These are phyloP conservation scores for Caretta caretta DNA, from an alignment of 2,113 vertebrate species.

Conservation along the genomic window DNA sequence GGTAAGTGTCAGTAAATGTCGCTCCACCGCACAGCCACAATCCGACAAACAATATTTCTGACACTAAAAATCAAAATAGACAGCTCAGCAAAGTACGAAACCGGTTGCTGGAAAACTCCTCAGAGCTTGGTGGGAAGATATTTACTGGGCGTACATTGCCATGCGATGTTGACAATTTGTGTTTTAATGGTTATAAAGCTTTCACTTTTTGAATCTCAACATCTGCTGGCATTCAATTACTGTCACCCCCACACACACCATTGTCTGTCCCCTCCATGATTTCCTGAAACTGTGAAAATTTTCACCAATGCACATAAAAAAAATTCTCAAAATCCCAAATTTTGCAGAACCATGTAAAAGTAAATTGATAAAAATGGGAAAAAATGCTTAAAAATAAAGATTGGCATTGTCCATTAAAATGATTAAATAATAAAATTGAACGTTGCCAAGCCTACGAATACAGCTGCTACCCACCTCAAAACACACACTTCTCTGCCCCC, in stretches of 20 bases:
- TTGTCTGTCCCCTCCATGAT: neutral
- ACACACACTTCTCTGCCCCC: no score
- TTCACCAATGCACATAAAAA: neutral
- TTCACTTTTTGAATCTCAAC: neutral
- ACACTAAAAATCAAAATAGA: fast-evolving
- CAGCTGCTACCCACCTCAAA: neutral
- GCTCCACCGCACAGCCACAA: neutral
- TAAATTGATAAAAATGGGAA: neutral
- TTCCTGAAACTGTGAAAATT: neutral
- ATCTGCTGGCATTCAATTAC: neutral
- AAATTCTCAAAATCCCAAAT: neutral
- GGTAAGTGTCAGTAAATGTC: neutral
- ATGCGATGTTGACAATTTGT: neutral
- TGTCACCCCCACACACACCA: neutral
- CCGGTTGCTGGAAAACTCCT: neutral
- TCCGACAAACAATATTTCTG: neutral
- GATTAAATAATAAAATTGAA: neutral
- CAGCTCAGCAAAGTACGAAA: neutral
- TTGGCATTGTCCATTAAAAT: neutral
- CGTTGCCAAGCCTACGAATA: neutral
- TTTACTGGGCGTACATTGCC: neutral
- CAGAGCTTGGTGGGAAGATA: neutral
- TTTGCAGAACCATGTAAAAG: neutral
- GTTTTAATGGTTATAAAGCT: neutral
- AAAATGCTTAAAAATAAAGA: neutral